A percentile compares a stretch with the other conserved stretches of the same genome.
Conservation (phyloP, 2,888 invertebrate species). For the Pheosia tremula region DNA sequence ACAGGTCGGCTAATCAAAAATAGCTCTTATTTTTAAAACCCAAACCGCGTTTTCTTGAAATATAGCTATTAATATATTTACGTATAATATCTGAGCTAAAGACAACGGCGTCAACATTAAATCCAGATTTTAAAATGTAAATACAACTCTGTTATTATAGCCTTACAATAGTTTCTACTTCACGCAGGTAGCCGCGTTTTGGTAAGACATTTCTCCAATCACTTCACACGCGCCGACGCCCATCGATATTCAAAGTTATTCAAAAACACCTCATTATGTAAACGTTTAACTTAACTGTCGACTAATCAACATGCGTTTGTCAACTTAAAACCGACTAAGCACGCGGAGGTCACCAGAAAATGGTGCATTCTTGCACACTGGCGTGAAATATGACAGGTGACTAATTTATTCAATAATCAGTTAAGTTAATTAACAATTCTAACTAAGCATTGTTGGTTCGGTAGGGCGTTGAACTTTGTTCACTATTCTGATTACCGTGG, state of each 20-base stretch:
- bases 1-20: too few relatives aligned
- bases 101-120: too few relatives aligned
- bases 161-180: too few relatives aligned
- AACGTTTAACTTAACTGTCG: slow-evolving; percentile 25
- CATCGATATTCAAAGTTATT: slow-evolving; percentile 23
- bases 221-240: neutral
- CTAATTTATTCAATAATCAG: slow-evolving; percentile 78
- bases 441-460: slow-evolving; percentile 55
- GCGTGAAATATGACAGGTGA: slow-evolving; percentile 71
- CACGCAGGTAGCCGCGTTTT: neutral
- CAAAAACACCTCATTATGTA: slow-evolving; percentile 35
- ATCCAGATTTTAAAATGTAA: too few relatives aligned
- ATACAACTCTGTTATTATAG: too few relatives aligned
- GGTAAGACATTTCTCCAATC: neutral
- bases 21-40: too few relatives aligned
- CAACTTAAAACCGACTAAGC: slow-evolving; percentile 49
- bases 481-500: too few relatives aligned
- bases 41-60: too few relatives aligned
- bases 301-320: slow-evolving; percentile 37
- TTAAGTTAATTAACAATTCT: slow-evolving; percentile 71
- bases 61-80: too few relatives aligned
- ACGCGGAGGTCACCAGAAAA: slow-evolving; percentile 62
- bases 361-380: slow-evolving; percentile 65
- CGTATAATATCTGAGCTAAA: too few relatives aligned
- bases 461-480: neutral